Conservation (phyloP, 1,140 invertebrate genomes). For the Grapholita molesta region DNA sequence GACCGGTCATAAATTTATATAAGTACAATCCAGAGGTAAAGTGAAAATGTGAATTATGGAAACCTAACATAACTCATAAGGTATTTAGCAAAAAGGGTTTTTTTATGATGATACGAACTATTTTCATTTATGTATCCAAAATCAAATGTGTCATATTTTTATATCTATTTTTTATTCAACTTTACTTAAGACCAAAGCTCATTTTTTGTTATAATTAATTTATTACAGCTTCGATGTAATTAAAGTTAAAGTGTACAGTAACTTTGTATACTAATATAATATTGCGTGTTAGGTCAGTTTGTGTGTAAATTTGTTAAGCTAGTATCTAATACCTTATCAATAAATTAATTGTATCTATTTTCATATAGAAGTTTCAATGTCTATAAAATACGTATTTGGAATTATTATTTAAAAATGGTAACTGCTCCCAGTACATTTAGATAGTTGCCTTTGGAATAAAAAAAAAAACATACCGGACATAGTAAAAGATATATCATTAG, state of each 20-base stretch:
- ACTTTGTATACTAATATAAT: slow-evolving; percentile 31
- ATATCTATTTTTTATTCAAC: slow-evolving; percentile 33
- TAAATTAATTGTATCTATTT: slow-evolving; percentile 69
- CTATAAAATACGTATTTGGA: too few species aligned
- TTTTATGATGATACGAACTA: not conserved
- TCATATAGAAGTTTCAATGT: slow-evolving; percentile 39
- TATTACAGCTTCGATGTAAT: slow-evolving; percentile 25
- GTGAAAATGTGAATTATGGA: too few species aligned
- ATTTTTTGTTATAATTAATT: slow-evolving; percentile 48
- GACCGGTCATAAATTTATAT: too few species aligned
- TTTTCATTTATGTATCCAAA: not conserved
- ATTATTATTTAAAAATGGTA: too few species aligned
- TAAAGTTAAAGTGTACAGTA: slow-evolving; percentile 31
- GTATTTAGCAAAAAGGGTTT: not conserved
- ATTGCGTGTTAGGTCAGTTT: slow-evolving; percentile 37
- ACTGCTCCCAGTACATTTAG: too few species aligned
- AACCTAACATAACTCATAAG: too few species aligned
- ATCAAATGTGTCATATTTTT: slow-evolving; percentile 11
- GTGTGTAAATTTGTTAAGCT: slow-evolving; percentile 60
- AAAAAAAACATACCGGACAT: too few species aligned
- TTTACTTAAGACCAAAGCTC: slow-evolving; percentile 55
- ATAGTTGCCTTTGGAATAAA: too few species aligned
- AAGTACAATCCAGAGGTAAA: too few species aligned
- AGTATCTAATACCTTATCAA: slow-evolving; percentile 50
- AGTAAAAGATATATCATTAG: too few species aligned